Percentiles rank a stretch among this genome's conserved stretches.
phyloP scores from a whole-genome alignment of 2,888 invertebrate genomes.

The Pseudococcus viburni region DNA sequence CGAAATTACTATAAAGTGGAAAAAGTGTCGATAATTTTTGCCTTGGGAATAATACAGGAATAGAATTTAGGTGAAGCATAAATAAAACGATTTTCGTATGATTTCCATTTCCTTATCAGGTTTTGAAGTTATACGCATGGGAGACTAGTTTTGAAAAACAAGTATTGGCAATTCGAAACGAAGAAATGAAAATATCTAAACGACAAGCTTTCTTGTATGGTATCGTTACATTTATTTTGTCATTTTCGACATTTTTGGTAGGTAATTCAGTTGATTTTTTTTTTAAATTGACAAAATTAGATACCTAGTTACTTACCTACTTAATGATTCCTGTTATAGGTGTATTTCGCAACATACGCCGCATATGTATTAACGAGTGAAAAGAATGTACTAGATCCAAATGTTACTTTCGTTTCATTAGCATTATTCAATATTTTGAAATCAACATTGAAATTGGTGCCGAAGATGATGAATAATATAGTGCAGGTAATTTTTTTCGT shows the following conservation, averaged over 20 bases:
- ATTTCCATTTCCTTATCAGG: constrained; percentile 70
- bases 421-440: constrained; percentile 97
- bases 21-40: too few relatives aligned
- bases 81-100: not conserved
- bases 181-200: constrained; percentile 75
- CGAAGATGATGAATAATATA: constrained; percentile 93
- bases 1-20: too few relatives aligned
- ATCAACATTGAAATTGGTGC: constrained; percentile 95
- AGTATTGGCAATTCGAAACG: constrained; percentile 74
- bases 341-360: constrained; percentile 86
- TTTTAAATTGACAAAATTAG: too few relatives aligned
- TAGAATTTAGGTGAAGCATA: not conserved
- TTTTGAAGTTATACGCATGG: constrained; percentile 78
- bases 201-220: constrained; percentile 75
- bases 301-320: too few relatives aligned
- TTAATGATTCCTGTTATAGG: constrained; percentile 69
- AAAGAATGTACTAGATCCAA: constrained; percentile 86
- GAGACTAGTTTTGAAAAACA: constrained; percentile 76
- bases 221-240: constrained; percentile 76
- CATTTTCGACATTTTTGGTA: constrained; percentile 77
- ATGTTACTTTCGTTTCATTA: constrained; percentile 95
- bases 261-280: too few relatives aligned
- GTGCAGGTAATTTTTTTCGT: constrained; percentile 84
- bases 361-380: constrained; percentile 90
- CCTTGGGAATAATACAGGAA: too few relatives aligned